Evolutionary conservation across 1,140 invertebrate genomes (phyloP).

Genomic region (Sycophila sp.): DNA sequence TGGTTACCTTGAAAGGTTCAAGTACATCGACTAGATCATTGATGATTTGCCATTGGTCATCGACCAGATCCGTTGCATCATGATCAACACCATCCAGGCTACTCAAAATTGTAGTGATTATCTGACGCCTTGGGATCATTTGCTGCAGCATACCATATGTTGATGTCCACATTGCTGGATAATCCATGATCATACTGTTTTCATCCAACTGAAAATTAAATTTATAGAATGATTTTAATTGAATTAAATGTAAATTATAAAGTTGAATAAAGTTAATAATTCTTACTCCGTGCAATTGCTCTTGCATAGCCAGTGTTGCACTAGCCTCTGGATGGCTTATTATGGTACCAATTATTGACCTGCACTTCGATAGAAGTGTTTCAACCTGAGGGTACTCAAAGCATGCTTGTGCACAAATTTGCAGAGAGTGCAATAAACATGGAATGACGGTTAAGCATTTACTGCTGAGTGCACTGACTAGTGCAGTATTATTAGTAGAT

Average conservation of each 20-base stretch:
- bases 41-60: conserved; percentile 65
- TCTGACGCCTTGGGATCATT: conserved; percentile 56
- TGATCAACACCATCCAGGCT: conserved; percentile 55
- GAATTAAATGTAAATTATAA: not conserved
- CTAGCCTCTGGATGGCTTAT: conserved; percentile 53
- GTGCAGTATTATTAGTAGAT: conserved; percentile 56
- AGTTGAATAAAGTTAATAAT: conserved; percentile 12
- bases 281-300: conserved; percentile 62
- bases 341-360: conserved; percentile 63
- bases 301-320: conserved; percentile 59
- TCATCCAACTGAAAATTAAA: conserved; percentile 58
- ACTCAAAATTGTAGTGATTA: conserved; percentile 54
- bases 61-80: conserved; percentile 53
- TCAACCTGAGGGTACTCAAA: conserved; percentile 63
- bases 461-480: conserved; percentile 55
- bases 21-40: conserved; percentile 65
- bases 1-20: conserved; percentile 69
- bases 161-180: conserved; percentile 65
- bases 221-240: conserved; percentile 20
- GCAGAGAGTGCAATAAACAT: conserved; percentile 65
- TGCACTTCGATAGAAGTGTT: conserved; percentile 60
- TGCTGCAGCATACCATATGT: conserved; percentile 68
- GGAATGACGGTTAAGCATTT: conserved; percentile 62
- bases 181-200: conserved; percentile 60
- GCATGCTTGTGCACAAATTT: conserved; percentile 64